Evolutionary conservation across 2,888 invertebrate genomes (phyloP), one percentile per base, ranked within the genome.

Genomic region (Diadegma fenestrale): DNA sequence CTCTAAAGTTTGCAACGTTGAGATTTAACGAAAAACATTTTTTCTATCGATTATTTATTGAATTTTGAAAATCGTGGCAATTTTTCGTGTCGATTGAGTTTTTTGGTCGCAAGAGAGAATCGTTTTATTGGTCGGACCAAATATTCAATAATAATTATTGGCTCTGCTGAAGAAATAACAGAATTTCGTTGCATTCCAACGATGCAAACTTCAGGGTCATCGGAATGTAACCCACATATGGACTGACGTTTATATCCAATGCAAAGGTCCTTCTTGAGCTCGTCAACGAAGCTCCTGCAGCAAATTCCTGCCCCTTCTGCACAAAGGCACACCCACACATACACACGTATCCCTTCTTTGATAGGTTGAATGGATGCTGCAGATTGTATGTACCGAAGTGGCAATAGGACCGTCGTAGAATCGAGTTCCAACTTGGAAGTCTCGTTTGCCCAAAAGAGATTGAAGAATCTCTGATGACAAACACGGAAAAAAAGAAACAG

Each of bases 161-260:
- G n/a, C n/a, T n/a, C n/a, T n/a, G n/a, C n/a, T n/a, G n/a, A n/a
- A n/a, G n/a, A n/a, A n/a, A n/a, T n/a, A n/a, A n/a, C n/a, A n/a
- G n/a, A n/a, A n/a, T n/a, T n/a, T n/a, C n/a, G n/a, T n/a, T n/a
- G n/a, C n/a, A n/a, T n/a, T n/a, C n/a, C n/a, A n/a, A n/a, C n/a
- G n/a, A n/a, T n/a, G n/a, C n/a, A n/a, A n/a, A n/a, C n/a, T n/a
- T n/a, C n/a, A n/a, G n/a, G n/a, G n/a, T n/a, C n/a, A n/a, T n/a
- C n/a, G n/a, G n/a, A 30, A 30, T 30, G 30, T 30, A 82, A 78
- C 72, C 78, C 73, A 72, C 82, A 78, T 78, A 78, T 61, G 85
- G 88, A 89, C 89, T 87, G 91, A 58, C 58, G 58, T 73, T 14
- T 33, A 30, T n/a, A 51, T 71, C 51, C 48, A 51, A 48, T 30